These are phyloP conservation scores for Sarotherodon lohbergeri DNA, from an alignment of 2,113 vertebrate species.

Conservation along the genomic window DNA sequence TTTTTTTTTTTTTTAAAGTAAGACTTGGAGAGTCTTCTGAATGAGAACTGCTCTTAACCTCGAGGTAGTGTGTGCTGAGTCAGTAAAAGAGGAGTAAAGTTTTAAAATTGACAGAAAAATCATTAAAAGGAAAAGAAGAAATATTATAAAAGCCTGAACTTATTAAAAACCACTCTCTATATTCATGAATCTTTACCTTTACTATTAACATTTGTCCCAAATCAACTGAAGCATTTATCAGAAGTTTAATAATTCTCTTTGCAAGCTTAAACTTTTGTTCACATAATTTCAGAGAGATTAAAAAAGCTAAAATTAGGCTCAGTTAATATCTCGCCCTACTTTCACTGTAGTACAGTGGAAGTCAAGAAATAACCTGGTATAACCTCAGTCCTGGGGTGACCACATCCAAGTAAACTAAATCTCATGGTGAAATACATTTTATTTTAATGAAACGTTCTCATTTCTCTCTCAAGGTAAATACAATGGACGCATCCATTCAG, in stretches of 20 bases:
- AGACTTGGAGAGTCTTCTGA: not conserved
- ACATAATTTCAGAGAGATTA: not conserved
- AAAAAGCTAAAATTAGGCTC: not conserved
- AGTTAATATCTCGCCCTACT: not conserved
- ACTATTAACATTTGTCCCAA: not conserved
- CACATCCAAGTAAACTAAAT: not conserved
- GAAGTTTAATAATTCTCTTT: not conserved
- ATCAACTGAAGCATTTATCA: not conserved
- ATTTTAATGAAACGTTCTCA: not conserved
- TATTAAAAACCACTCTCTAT: not conserved
- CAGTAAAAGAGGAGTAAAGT: not conserved
- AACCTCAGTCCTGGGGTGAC: not conserved
- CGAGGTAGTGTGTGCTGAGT: not conserved
- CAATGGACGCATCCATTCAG: not conserved
- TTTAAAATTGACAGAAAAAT: not conserved
- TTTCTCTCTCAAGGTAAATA: not conserved
- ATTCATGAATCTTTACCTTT: not conserved
- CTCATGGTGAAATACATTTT: not conserved
- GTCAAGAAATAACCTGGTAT: not conserved
- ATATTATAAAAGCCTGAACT: not conserved
- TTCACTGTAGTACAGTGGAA: not conserved
- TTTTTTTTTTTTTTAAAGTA: not conserved
- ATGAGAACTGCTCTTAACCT: not conserved
- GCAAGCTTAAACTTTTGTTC: not conserved
- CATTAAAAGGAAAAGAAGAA: not conserved